Evolutionary conservation across 1,140 invertebrate species (phyloP).

Genomic region (Choristoneura fumiferana): DNA sequence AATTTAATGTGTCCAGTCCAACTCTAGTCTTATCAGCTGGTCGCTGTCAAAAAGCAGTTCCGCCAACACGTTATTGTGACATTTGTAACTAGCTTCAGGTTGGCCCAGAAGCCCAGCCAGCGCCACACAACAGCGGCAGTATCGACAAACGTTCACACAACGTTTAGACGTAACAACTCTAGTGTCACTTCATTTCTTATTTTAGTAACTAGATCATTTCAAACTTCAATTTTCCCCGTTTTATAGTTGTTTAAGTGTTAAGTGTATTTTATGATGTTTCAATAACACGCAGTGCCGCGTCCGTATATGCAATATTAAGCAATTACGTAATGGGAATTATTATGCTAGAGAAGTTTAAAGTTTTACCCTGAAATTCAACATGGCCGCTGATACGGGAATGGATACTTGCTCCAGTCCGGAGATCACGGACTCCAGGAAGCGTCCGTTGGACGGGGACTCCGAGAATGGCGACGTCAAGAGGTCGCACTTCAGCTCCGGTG

Average conservation of each 20-base stretch:
- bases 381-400: constrained; percentile 90
- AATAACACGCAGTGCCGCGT: constrained; percentile 69
- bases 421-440: constrained; percentile 90
- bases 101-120: constrained; percentile 64
- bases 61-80: constrained; percentile 47
- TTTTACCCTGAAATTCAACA: constrained; percentile 81
- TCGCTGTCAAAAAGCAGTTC: constrained; percentile 59
- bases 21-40: constrained; percentile 69
- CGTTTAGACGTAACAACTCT: constrained; percentile 73
- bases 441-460: constrained; percentile 90
- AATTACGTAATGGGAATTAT: constrained; percentile 77
- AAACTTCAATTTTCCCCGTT: constrained; percentile 56
- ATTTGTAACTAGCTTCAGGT: constrained; percentile 58
- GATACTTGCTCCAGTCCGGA: constrained; percentile 90
- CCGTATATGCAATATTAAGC: constrained; percentile 65
- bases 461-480: constrained; percentile 93
- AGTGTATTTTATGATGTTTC: constrained; percentile 61
- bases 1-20: constrained; percentile 23
- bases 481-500: constrained; percentile 93
- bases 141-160: constrained; percentile 75
- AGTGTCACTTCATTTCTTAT: constrained; percentile 72
- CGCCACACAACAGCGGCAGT: constrained; percentile 61
- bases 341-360: constrained; percentile 75
- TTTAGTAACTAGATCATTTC: constrained; percentile 68
- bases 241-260: constrained; percentile 71